phyloP scores from a whole-genome alignment of 2,888 invertebrate genomes.

The Acleris holmiana region DNA sequence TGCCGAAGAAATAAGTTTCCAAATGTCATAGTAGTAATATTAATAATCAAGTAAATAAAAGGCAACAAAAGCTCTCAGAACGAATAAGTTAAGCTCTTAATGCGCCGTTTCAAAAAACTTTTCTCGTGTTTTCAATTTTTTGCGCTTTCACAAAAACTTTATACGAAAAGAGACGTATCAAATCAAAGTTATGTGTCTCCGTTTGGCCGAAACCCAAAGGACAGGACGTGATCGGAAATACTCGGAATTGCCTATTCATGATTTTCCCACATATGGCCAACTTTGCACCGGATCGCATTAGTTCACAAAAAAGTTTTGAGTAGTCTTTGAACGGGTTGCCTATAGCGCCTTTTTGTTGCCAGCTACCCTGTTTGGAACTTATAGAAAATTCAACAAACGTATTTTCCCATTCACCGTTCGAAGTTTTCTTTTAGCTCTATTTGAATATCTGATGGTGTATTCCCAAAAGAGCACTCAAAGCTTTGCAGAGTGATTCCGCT shows the following conservation, averaged over 20 bases:
- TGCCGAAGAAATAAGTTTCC: slow-evolving; percentile 24
- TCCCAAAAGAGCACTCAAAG: slow-evolving; percentile 6
- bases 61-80: slow-evolving; percentile 27
- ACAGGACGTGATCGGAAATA: slow-evolving; percentile 71
- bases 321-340: slow-evolving; percentile 48
- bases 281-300: slow-evolving; percentile 51
- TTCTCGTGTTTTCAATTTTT: slow-evolving; percentile 39
- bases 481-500: slow-evolving; percentile 14
- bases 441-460: slow-evolving; percentile 16
- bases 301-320: slow-evolving; percentile 52
- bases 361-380: slow-evolving; percentile 42
- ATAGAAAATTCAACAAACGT: slow-evolving; percentile 31
- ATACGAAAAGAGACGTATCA: slow-evolving; percentile 46
- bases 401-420: slow-evolving; percentile 6
- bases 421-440: slow-evolving; percentile 10
- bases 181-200: slow-evolving; percentile 58
- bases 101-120: slow-evolving; percentile 36
- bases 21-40: slow-evolving; percentile 18
- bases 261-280: slow-evolving; percentile 58
- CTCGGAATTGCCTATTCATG: slow-evolving; percentile 74
- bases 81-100: slow-evolving; percentile 40
- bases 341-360: slow-evolving; percentile 42
- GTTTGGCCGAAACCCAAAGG: slow-evolving; percentile 68
- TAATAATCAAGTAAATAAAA: slow-evolving; percentile 30
- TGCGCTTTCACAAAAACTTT: slow-evolving; percentile 43